Base-by-base conservation (phyloP, 2,888 invertebrate genomes). In the Prenolepis imparis region DNA sequence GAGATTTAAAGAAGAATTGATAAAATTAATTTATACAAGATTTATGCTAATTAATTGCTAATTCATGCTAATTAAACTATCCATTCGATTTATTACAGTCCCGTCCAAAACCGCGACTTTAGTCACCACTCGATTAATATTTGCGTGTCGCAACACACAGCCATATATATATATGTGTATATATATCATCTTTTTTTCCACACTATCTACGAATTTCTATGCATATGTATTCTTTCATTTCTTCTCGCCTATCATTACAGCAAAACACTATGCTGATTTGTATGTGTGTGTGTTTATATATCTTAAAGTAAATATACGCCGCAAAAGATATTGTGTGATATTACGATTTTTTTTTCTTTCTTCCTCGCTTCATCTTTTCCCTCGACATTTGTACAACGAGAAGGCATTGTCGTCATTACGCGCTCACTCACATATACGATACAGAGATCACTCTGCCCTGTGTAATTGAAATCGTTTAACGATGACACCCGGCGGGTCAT, bases 371-470 rank as follows among this genome's bases (percentile, higher is more conserved):
- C n/a, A 61, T 32, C 41, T 57, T 48, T 48, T 52, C 57, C 57
- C 67, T 41, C 70, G 72, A 77, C 24, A 83, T 85, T 85, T 85
- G 82, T 85, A 85, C 84, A 85, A 83, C 78, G 61, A 78, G 78
- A 83, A 85, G 87, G 87, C 84, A 85, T 86, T 80, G 61, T 77
- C 73, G 72, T 80, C 55, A 55, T 81, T 67, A 72, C 75, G 68
- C 78, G 59, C 72, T 78, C 44, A 70, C 21, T 48, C 48, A 48
- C 48, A 48, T 48, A 78, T 48, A 78, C 18, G 70, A 78, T 78
- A 36, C 57, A 44, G 12, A 48, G 24, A 70, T 59, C 36, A 59
- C 59, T 66, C 24, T 77, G 52, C 67, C n/a, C 39, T 55, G 44
- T 59, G 36, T 78, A 78, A 78, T 78, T 24, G 55, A 44, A 78